Conservation (phyloP, 2,888 invertebrate genomes). For the Dasysyrphus tricinctus region DNA sequence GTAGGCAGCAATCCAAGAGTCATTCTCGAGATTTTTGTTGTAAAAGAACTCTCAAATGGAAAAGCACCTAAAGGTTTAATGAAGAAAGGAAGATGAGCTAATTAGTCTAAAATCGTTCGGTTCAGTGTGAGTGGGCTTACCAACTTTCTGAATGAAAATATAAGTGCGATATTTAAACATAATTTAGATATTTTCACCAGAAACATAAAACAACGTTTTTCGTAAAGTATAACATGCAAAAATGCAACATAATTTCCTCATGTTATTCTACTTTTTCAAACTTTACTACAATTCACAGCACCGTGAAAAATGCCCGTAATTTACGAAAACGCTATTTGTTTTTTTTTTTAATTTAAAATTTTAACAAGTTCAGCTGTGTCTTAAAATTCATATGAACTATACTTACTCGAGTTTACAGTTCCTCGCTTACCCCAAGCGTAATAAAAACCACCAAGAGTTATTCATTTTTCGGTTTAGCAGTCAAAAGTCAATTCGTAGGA, state of each 20-base stretch:
- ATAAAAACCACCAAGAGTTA: slow-evolving; percentile 50
- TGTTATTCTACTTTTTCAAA: slow-evolving; percentile 14
- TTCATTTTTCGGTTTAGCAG: slow-evolving; percentile 61
- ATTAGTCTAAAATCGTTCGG: too few species aligned
- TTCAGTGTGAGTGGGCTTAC: too few species aligned
- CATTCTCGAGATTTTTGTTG: too few species aligned
- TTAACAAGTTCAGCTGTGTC: slow-evolving; percentile 28
- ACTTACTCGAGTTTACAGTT: slow-evolving; percentile 42
- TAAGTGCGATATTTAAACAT: too few species aligned
- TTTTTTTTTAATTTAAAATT: not conserved
- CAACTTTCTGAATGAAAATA: too few species aligned
- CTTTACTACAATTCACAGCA: slow-evolving; percentile 42
- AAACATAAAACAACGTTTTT: too few species aligned
- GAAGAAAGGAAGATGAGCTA: too few species aligned
- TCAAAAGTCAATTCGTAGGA: slow-evolving; percentile 56
- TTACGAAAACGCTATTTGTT: slow-evolving; percentile 25
- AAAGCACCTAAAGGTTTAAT: too few species aligned
- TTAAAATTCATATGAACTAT: slow-evolving; percentile 62
- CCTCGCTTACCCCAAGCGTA: slow-evolving; percentile 57
- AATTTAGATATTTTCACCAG: too few species aligned
- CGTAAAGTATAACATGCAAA: not conserved
- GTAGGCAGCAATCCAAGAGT: too few species aligned
- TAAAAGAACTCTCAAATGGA: too few species aligned
- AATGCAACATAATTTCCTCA: not conserved
- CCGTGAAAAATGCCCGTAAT: slow-evolving; percentile 58